Evolutionary conservation across 2,888 invertebrate species (phyloP), one percentile per base, ranked within the genome.

Genomic region (Drosophila prolongata): DNA sequence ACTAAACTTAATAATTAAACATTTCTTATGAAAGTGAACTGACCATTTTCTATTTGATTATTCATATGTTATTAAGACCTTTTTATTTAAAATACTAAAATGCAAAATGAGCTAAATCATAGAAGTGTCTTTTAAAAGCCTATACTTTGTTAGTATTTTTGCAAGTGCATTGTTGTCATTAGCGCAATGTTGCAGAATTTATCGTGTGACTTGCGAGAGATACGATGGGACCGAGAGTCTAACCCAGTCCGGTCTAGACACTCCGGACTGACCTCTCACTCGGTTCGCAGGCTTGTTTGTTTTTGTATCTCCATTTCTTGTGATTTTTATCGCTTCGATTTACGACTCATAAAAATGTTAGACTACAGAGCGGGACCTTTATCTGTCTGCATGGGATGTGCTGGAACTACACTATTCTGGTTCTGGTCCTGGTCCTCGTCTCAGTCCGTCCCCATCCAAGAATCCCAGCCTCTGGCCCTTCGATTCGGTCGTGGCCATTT

Each of bases 111-210:
- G 19, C 3, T 19, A 19, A 19, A 24, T 4, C 24, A 3, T 4
- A 24, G 24, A 24, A 24, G 24, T 24, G 24, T 24, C 3, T 24
- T 24, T 24, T 1, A 4, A 24, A 24, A 24, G 24, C 24, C 4
- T 4, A 24, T 4, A 24, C 24, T 24, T 24, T 4, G 24, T 1
- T 1, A 4, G 24, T 24, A 24, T 43, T 60, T 60, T 40, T 42
- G 10, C 34, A 19, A 49, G 49, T 64, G 49, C 27, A 42, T 6
- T 65, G 75, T 77, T 76, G 86, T 89, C 89, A 86, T 86, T 86
- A 86, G 86, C 86, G 86, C 90, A 83, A 80, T 86, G 90, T 89
- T 89, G 87, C 89, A 76, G 83, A 86, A 86, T 86, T 89, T 86
- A 86, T 89, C 84, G 89, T 85, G 87, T 77, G 77, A 87, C 89